These are phyloP conservation scores for Andrena camellia DNA, from an alignment of 2,888 invertebrate species.

Conservation along the genomic window DNA sequence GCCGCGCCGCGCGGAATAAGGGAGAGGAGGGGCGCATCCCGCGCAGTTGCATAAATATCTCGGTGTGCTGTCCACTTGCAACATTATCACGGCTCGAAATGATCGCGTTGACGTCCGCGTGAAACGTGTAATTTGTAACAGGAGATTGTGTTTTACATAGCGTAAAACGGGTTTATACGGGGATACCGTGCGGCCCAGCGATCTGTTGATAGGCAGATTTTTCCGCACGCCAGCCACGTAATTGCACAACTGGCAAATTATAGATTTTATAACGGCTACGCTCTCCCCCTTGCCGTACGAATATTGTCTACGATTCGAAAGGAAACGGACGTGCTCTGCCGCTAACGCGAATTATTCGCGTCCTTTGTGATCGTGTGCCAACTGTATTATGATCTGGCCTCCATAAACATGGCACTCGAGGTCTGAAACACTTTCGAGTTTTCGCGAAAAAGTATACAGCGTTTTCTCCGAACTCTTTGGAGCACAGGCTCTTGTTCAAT, in stretches of 20 bases:
- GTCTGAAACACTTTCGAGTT: too few species aligned
- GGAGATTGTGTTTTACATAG: constrained; percentile 33
- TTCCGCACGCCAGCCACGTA: constrained; percentile 6
- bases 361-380: too few species aligned
- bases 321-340: not conserved
- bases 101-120: constrained; percentile 17
- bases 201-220: constrained; percentile 42
- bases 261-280: constrained; percentile 25
- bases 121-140: constrained; percentile 47
- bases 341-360: not conserved
- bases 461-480: too few species aligned
- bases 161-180: constrained; percentile 37
- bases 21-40: not conserved
- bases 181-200: constrained; percentile 17
- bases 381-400: too few species aligned
- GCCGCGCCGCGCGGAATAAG: not conserved
- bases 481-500: too few species aligned
- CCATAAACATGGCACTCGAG: too few species aligned
- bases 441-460: too few species aligned
- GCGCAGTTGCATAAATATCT: not conserved
- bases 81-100: constrained; percentile 28
- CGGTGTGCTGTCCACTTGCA: constrained; percentile 5
- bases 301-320: constrained; percentile 28
- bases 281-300: not conserved
- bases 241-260: constrained; percentile 50